A percentile compares a stretch with the other conserved stretches of the same genome.
phyloP scores from a whole-genome alignment of 2,113 vertebrate species.

The Phaethon lepturus region DNA sequence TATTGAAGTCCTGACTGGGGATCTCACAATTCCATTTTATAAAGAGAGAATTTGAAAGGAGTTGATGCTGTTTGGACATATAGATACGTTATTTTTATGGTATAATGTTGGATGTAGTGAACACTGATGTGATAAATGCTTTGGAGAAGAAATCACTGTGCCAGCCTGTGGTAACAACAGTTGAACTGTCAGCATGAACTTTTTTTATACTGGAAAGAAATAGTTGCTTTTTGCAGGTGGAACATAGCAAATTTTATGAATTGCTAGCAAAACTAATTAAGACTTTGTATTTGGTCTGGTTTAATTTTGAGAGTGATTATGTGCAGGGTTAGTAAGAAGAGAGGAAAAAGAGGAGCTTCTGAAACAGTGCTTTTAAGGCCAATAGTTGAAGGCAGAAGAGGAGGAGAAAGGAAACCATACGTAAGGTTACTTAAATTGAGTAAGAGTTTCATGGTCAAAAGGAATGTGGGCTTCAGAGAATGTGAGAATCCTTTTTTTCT shows the following conservation, averaged over 20 bases:
- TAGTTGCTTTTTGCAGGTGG: not conserved
- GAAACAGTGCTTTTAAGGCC: not conserved
- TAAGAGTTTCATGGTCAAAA: not conserved
- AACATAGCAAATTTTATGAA: not conserved
- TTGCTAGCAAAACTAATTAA: not conserved
- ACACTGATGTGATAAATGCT: not conserved
- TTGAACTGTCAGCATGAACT: not conserved
- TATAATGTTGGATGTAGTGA: not conserved
- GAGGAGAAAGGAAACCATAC: not conserved
- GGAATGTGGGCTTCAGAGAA: not conserved
- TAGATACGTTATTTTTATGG: not conserved
- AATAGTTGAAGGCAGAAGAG: not conserved
- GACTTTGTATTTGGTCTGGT: not conserved
- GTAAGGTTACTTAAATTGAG: not conserved
- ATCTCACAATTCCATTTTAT: not conserved
- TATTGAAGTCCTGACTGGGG: not conserved
- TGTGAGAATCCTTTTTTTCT: not conserved
- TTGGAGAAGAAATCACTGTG: not conserved
- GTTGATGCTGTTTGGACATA: not conserved
- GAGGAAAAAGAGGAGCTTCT: not conserved
- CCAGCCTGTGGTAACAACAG: not conserved
- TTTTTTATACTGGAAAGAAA: not conserved
- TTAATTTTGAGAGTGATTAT: not conserved
- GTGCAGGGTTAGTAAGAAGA: not conserved
- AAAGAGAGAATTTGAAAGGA: not conserved